Evolutionary conservation across 53 echinoderm and acorn worm species (phyloP).

Genomic region (Actinopyga echinites): DNA sequence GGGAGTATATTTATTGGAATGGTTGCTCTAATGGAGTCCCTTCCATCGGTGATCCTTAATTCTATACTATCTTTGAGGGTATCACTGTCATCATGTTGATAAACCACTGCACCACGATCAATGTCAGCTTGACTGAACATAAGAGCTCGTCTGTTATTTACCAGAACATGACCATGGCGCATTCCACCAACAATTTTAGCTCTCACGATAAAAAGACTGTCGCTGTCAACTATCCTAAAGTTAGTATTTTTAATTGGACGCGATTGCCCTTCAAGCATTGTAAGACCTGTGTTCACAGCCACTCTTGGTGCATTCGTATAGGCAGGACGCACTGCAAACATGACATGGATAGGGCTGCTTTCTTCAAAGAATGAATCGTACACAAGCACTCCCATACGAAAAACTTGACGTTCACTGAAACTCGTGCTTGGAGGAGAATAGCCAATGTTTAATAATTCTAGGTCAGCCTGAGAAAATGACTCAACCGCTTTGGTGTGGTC

Average conservation of each 20-base stretch:
- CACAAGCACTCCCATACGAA: constrained; percentile 67
- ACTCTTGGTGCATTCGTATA: constrained; percentile 89
- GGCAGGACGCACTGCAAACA: constrained; percentile 79
- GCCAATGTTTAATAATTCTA: constrained; percentile 78
- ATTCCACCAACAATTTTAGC: constrained; percentile 89
- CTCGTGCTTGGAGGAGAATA: constrained; percentile 92
- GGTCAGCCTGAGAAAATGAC: constrained; percentile 85
- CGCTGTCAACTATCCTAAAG: constrained; percentile 87
- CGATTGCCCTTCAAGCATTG: constrained; percentile 93
- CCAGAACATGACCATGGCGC: constrained; percentile 68
- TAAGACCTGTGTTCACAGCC: constrained; percentile 82
- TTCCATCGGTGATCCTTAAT: constrained; percentile 79
- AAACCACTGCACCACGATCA: constrained; percentile 69
- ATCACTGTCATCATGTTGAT: constrained; percentile 94
- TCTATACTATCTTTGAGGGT: constrained; percentile 84
- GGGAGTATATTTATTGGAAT: constrained; percentile 94
- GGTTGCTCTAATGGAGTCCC: constrained; percentile 72
- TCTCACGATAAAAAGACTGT: constrained; percentile 79
- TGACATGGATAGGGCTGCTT: constrained; percentile 80
- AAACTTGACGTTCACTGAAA: constrained; percentile 73
- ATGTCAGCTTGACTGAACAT: constrained; percentile 93
- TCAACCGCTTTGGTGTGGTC: constrained; percentile 85
- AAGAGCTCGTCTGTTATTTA: constrained; percentile 80
- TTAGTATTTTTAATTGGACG: constrained; percentile 76
- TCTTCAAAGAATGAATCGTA: constrained; percentile 82